These are phyloP conservation scores for Manis crassicaudata DNA, from an alignment of 2,797 vertebrate genomes.

Conservation along the genomic window DNA sequence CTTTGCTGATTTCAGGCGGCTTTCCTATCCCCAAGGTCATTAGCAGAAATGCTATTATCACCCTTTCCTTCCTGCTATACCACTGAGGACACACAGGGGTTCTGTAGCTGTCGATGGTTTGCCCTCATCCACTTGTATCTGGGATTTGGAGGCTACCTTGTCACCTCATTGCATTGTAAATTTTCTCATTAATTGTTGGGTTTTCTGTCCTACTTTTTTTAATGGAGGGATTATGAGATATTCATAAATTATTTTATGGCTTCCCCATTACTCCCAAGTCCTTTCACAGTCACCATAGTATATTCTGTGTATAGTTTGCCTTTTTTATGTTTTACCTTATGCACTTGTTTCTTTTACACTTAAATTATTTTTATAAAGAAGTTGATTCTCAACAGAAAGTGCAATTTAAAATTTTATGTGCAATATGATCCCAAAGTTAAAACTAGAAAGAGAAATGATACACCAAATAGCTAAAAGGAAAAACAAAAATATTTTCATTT, in stretches of 20 bases:
- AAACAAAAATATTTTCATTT: neutral
- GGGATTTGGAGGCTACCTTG: neutral
- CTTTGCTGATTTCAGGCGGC: neutral
- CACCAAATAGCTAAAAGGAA: neutral
- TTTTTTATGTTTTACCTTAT: neutral
- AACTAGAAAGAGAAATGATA: neutral
- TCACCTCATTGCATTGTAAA: neutral
- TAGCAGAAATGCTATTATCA: fast-evolving
- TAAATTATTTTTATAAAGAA: neutral
- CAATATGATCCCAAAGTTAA: neutral
- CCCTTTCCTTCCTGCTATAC: neutral
- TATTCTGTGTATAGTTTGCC: neutral
- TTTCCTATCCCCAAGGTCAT: neutral
- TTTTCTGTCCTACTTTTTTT: neutral
- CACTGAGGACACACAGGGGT: neutral
- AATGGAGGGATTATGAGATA: neutral
- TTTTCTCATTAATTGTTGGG: neutral
- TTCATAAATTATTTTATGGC: neutral
- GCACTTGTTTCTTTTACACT: neutral
- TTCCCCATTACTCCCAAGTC: neutral
- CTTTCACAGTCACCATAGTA: neutral
- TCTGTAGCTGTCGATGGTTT: neutral
- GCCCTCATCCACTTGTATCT: neutral
- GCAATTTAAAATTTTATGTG: neutral
- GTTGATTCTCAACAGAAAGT: neutral